Base-by-base conservation (phyloP, 1,140 invertebrate genomes). In the Oscheius sp. region DNA sequence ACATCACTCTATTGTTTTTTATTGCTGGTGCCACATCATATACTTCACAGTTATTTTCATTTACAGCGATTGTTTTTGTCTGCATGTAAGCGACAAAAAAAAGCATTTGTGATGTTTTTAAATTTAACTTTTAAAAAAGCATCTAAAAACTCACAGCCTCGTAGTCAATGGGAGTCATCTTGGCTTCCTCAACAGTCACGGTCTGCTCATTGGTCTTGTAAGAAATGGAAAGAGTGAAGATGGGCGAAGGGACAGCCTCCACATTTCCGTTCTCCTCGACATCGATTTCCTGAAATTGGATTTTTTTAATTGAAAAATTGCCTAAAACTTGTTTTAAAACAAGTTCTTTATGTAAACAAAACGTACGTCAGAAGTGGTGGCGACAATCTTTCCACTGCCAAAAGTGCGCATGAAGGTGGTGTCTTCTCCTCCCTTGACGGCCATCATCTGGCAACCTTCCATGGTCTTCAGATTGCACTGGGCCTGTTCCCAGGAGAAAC, bases 391-490 rank as follows among this genome's bases (percentile, higher is more conserved):
- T 34, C 61, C 61, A 32, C 32, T 63, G 10, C 61, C 61, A 32
- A 63, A 63, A 34, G 15, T 63, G 15, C 61, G 23, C 32, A 42
- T 36, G 61, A 63, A 63, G 7, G n/a, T 34, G 31, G 36, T 36
- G 1, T 52, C 58, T 10, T 64, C 69, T 10, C 58, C 69, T 29
- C 52, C 38, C 20, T 58, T 52, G 69, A 34, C 45, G 32, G 59
- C 69, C 45, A n/a, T 49, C n/a, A 71, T 52, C 15, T 55, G 62
- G 69, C 69, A 71, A 45, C 58, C 69, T 10, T 55, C 58, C 32
- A 71, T 35, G 32, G 69, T 71, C 1, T 58, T 59, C n/a, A 71
- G 34, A 58, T 71, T 58, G 42, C 69, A 71, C 34, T 52, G 59
- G 34, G 29, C 64, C 38, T 63, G 31, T 3, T 49, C 29, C 13